Percentiles rank a stretch among this genome's conserved stretches.
phyloP scores from a whole-genome alignment of 2,888 invertebrate genomes.

The Caenorhabditis virilis region DNA sequence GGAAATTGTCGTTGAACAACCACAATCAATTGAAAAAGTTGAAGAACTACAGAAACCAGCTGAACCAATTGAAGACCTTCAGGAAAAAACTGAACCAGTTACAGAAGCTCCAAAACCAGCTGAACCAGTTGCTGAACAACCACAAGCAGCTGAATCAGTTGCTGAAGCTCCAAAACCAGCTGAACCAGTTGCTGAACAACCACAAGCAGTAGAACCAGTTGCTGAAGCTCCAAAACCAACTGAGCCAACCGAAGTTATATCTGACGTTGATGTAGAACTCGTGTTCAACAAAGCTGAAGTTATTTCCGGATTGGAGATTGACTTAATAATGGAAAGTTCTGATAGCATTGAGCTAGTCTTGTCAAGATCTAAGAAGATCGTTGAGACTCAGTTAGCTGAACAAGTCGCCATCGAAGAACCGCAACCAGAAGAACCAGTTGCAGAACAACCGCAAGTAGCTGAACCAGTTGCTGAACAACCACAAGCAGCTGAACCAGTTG shows the following conservation, averaged over 20 bases:
- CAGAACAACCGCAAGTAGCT: too few species aligned
- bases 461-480: too few species aligned
- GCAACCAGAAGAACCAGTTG: too few species aligned
- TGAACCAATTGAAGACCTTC: slow-evolving; percentile 5
- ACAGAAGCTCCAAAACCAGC: slow-evolving; percentile 3
- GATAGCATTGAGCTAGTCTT: too few species aligned
- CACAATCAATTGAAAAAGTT: not conserved
- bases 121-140: not conserved
- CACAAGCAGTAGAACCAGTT: not conserved
- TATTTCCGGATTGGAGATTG: too few species aligned
- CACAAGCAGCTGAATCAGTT: slow-evolving; percentile 1
- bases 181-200: slow-evolving; percentile 3
- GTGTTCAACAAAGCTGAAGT: too few species aligned
- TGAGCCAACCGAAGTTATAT: slow-evolving; percentile 1
- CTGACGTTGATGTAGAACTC: too few species aligned
- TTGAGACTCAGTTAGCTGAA: too few species aligned
- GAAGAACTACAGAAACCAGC: slow-evolving; percentile 7
- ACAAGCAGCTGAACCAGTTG: too few species aligned
- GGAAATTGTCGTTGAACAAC: not conserved
- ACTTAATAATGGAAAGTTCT: too few species aligned
- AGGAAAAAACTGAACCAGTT: not conserved
- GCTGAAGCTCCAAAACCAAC: not conserved
- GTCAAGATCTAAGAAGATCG: too few species aligned
- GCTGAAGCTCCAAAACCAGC: slow-evolving; percentile 10
- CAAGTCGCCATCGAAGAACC: too few species aligned